Conservation (phyloP, 1,140 invertebrate genomes). For the Ectropis grisescens region DNA sequence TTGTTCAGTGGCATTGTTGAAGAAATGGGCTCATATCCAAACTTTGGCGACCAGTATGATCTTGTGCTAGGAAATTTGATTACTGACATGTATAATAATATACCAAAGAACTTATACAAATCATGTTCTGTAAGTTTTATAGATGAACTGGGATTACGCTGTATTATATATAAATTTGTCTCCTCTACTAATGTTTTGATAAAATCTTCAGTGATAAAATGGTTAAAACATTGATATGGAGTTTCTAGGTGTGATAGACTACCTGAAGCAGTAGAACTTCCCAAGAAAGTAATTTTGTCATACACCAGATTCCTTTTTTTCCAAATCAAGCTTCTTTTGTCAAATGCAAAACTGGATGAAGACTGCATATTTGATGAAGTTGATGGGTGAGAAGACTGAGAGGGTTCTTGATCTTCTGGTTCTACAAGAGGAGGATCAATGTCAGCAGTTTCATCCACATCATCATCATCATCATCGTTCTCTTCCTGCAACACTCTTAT, state of each 20-base stretch:
- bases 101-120: slow-evolving; percentile 21
- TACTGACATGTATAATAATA: slow-evolving; percentile 20
- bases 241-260: slow-evolving; percentile 7
- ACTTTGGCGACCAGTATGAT: slow-evolving; percentile 19
- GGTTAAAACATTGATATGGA: slow-evolving; percentile 30
- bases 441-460: slow-evolving; percentile 23
- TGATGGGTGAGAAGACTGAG: slow-evolving; percentile 20
- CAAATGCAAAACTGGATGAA: slow-evolving; percentile 16
- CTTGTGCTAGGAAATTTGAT: slow-evolving; percentile 16
- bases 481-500: slow-evolving; percentile 27
- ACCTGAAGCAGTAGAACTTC: slow-evolving; percentile 7
- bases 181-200: slow-evolving; percentile 21
- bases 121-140: slow-evolving; percentile 19
- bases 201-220: slow-evolving; percentile 30
- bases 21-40: slow-evolving; percentile 30
- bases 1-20: slow-evolving; percentile 34
- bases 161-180: slow-evolving; percentile 27
- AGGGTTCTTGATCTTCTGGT: slow-evolving; percentile 26
- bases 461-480: slow-evolving; percentile 19
- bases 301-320: slow-evolving; percentile 17
- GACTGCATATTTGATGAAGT: slow-evolving; percentile 16
- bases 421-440: slow-evolving; percentile 33
- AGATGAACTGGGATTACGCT: slow-evolving; percentile 19
- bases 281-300: slow-evolving; percentile 16
- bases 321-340: slow-evolving; percentile 28